Conservation (phyloP, 2,113 vertebrate genomes). For the Dicaeum eximium region DNA sequence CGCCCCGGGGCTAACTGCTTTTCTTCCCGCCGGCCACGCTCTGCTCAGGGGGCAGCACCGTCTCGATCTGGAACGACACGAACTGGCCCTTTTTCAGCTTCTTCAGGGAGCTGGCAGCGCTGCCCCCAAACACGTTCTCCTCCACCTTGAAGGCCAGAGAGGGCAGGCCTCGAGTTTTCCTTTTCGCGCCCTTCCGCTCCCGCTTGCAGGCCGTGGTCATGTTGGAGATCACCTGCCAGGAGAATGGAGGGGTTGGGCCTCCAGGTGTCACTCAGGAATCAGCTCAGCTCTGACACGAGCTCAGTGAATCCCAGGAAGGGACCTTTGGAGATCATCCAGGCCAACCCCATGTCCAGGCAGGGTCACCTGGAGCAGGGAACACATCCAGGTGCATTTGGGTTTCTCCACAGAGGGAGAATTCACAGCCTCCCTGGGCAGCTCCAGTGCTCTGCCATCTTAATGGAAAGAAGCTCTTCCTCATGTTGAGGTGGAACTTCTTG, state of each 20-base stretch:
- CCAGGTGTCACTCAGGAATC: neutral
- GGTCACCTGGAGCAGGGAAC: neutral
- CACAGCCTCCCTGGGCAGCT: neutral
- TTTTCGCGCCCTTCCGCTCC: constrained; percentile 76
- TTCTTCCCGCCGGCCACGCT: constrained; percentile 57
- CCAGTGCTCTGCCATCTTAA: neutral
- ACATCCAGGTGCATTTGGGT: neutral
- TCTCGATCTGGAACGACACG: constrained; percentile 81
- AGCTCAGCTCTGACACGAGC: neutral
- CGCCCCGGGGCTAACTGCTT: constrained; percentile 5
- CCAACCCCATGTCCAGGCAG: neutral
- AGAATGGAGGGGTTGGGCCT: neutral
- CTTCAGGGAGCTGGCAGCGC: constrained; percentile 64
- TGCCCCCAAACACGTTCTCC: constrained; percentile 65
- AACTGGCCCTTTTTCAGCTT: constrained; percentile 80
- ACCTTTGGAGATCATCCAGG: neutral
- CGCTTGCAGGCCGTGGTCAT: constrained; percentile 80
- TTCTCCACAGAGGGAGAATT: neutral
- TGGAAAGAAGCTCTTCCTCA: neutral
- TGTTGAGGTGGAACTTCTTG: neutral
- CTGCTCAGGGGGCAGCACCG: constrained; percentile 73
- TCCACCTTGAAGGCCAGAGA: constrained; percentile 72
- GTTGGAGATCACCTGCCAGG: constrained; percentile 80
- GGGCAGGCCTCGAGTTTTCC: constrained; percentile 61
- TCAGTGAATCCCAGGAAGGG: neutral